phyloP scores from a whole-genome alignment of 2,113 vertebrate species.

The Aegotheles bennettii region DNA sequence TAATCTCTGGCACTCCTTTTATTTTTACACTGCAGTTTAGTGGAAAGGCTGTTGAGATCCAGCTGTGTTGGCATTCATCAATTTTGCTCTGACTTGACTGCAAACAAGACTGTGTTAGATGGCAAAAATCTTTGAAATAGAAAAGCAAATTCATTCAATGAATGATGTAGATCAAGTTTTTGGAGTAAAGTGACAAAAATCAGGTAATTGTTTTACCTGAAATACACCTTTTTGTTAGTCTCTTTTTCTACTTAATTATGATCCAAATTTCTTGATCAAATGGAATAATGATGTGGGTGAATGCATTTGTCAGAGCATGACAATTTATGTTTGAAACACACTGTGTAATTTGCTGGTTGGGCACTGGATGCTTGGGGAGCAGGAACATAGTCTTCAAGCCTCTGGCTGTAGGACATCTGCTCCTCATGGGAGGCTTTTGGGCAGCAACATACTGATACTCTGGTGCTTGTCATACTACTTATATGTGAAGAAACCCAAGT shows the following conservation, averaged over 20 bases:
- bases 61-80: constrained; percentile 48
- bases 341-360: neutral
- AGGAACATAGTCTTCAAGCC: neutral
- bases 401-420: neutral
- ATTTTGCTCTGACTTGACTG: constrained; percentile 10
- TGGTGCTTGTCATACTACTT: neutral
- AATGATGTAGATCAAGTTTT: neutral
- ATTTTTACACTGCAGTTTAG: neutral
- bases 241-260: neutral
- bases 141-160: neutral
- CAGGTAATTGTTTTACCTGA: neutral
- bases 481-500: neutral
- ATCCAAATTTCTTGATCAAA: neutral
- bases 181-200: neutral
- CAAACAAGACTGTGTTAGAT: neutral
- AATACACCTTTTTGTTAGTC: neutral
- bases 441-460: neutral
- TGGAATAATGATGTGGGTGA: too few species aligned
- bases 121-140: neutral
- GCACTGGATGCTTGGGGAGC: neutral
- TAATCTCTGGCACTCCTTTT: neutral
- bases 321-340: neutral
- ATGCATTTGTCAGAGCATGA: neutral
- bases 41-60: constrained; percentile 32
- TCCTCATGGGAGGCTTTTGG: neutral